Base-by-base conservation (phyloP, 2,888 invertebrate genomes). In the Plemyria rubiginata region DNA sequence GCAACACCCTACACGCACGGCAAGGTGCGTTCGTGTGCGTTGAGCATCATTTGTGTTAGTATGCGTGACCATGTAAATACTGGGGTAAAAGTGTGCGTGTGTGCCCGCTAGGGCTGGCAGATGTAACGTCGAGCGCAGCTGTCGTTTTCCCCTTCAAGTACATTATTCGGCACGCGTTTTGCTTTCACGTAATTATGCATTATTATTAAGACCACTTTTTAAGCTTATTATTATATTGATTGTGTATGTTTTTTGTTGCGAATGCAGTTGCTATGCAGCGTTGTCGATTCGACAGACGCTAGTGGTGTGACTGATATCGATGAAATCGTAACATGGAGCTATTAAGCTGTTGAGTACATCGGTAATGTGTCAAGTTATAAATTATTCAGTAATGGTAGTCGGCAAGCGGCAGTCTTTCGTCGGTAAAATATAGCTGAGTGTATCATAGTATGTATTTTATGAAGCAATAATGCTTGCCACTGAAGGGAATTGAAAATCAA, bases 161-260 rank as follows among this genome's bases (percentile, higher is more conserved):
- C 77, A 80, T 78, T 80, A 86, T 84, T 86, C 82, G 88, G 92
- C 91, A 92, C 92, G 90, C 86, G 87, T 79, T 80, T 72, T 81
- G 85, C 92, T 91, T 92, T 91, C 88, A 86, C 87, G 81, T 83
- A 88, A 90, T 90, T 87, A 88, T 86, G 79, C 83, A 82, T 88
- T 90, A 90, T 91, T 90, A 90, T 90, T 88, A 86, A 77, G 67
- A 78, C 66, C 72, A 71, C 76, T 81, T 84, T 85, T 71, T 80
- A 78, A 80, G 76, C 76, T 81, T 84, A 83, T 86, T 85, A 84
- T 85, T 82, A 80, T 12, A 74, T 61, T 69, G 70, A 83, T 81
- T 82, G 81, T 81, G 57, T 80, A 78, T 81, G 58, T 58, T 46
- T 62, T 81, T 84, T 84, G 85, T 86, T 81, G 80, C 79, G 71